These are phyloP conservation scores for Virgularia gustaviana DNA, from an alignment of 92 coral and sea anemone genomes.

Conservation along the genomic window DNA sequence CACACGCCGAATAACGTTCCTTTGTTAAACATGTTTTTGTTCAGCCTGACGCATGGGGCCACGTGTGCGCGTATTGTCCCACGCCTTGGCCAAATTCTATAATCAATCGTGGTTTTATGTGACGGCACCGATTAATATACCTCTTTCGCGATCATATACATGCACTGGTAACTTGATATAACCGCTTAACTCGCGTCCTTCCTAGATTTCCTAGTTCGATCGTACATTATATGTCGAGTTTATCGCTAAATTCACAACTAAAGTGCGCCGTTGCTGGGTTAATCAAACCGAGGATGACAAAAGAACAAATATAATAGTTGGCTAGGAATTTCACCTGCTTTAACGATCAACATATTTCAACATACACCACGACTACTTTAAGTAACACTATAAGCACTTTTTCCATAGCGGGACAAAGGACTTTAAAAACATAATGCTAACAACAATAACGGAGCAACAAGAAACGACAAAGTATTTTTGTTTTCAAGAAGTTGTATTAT, in stretches of 20 bases:
- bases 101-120: too few species aligned
- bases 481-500: too few species aligned
- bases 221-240: too few species aligned
- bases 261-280: background rate
- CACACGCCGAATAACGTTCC: slow-evolving; percentile 94
- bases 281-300: slow-evolving; percentile 11
- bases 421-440: too few species aligned
- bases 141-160: background rate
- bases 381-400: too few species aligned
- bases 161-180: background rate
- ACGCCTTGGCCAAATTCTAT: too few species aligned
- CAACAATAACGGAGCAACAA: too few species aligned
- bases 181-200: background rate
- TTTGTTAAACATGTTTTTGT: slow-evolving; percentile 98
- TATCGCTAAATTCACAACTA: background rate
- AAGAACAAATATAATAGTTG: background rate
- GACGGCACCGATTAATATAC: background rate
- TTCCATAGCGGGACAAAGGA: too few species aligned
- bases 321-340: slow-evolving; percentile 16
- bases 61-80: slow-evolving; percentile 96
- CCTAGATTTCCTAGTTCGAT: too few species aligned
- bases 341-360: too few species aligned
- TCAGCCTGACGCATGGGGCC: slow-evolving; percentile 55
- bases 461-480: too few species aligned
- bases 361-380: too few species aligned